Base-by-base conservation (phyloP, 1,140 invertebrate genomes). In the Whitmania pigra region DNA sequence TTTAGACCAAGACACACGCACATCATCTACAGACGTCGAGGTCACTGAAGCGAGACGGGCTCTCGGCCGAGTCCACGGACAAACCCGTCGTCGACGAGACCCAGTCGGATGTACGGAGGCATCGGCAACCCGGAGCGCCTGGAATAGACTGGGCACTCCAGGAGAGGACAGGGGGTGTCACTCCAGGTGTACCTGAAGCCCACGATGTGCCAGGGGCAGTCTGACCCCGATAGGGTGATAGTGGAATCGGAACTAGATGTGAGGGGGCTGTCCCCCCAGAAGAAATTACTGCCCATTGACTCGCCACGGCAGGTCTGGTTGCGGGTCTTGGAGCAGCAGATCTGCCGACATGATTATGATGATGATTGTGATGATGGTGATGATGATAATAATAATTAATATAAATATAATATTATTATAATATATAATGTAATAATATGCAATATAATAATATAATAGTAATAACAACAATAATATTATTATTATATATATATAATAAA, bases 121-220 rank as follows among this genome's bases (percentile, higher is more conserved):
- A 75, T 76, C 17, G 78, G 78, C 11, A 79, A 73, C 57, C 75
- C 73, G 31, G 69, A 75, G 11, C 74, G 72, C 20, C 49, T 49
- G 13, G 75, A 76, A 66, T 80, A 80, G 9, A 80, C 70, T 15
- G 76, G 76, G 72, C 78, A 79, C n/a, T 71, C 53, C n/a, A 76
- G 73, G 31, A 78, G 75, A 7, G 71, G 55, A 74, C 79, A 80
- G 4, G 79, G 79, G 63, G 75, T 76, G 53, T 77, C 75, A 29
- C 75, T 71, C 78, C 78, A 80, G 0, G 76, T 75, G 67, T 80
- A 79, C n/a, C 78, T 76, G 0, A 79, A 17, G 9, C 76, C 77
- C 43, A 75, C 72, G 2, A 76, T 70, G 40, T 72, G 43, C 31
- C 49, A 36, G 15, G 29, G 31, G n/a, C 69, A 70, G 67, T 29